Conservation (phyloP, 2,797 vertebrate species). For the Argentina silus region DNA sequence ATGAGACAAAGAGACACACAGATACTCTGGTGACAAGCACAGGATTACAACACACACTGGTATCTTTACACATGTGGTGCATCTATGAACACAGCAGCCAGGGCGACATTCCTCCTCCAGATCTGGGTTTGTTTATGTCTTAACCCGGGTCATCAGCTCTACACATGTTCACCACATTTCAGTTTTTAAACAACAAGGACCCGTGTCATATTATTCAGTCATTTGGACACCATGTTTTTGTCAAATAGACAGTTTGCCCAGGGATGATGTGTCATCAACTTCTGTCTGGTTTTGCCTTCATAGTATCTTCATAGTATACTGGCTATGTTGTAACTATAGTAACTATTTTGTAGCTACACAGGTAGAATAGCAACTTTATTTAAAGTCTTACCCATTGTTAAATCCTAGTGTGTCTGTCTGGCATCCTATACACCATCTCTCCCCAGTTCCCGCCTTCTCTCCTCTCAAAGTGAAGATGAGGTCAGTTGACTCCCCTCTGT, state of each 20-base stretch:
- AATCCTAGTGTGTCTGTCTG: background rate
- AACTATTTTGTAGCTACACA: no score
- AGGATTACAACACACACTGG: conserved; percentile 1
- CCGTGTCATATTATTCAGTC: no score
- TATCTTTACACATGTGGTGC: conserved; percentile 14
- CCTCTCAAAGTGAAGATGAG: conserved; percentile 36
- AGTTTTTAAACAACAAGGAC: conserved; percentile 40
- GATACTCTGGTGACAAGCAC: no score
- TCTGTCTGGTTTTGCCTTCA: no score
- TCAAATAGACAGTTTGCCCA: no score
- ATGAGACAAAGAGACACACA: no score
- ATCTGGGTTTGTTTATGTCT: conserved; percentile 40
- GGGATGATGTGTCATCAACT: no score
- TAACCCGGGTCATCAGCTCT: conserved; percentile 28
- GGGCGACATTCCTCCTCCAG: conserved; percentile 21
- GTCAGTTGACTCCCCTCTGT: conserved; percentile 29
- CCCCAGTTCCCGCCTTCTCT: conserved; percentile 17
- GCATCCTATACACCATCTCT: conserved; percentile 28
- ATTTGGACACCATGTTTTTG: no score
- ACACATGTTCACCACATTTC: conserved; percentile 39
- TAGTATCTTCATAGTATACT: no score
- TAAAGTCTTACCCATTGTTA: no score
- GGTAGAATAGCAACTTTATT: no score
- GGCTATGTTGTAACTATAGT: no score
- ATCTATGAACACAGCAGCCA: conserved; percentile 27